phyloP scores from a whole-genome alignment of 2,888 invertebrate species.

The Nomada ruficornis region DNA sequence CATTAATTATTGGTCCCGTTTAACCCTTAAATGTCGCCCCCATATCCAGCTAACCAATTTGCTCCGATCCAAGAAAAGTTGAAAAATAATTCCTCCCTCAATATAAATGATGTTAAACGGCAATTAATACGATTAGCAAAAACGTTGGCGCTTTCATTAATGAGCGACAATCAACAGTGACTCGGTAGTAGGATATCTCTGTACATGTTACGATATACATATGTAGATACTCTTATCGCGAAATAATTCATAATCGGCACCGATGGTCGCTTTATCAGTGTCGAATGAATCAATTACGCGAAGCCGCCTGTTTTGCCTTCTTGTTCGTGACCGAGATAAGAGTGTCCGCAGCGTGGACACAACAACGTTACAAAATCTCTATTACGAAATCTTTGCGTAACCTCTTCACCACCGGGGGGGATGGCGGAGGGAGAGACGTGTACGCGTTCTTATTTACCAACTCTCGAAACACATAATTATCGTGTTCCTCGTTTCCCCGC shows the following conservation, averaged over 20 bases:
- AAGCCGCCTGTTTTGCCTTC: constrained; percentile 57
- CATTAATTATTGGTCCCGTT: too few species aligned
- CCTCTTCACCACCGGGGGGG: not conserved
- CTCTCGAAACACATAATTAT: constrained; percentile 35
- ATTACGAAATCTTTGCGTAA: constrained; percentile 77
- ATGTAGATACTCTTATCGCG: constrained; percentile 24
- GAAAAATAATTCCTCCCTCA: too few species aligned
- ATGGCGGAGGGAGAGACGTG: not conserved
- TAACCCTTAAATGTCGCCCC: too few species aligned
- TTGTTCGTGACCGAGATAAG: constrained; percentile 50
- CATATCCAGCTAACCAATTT: too few species aligned
- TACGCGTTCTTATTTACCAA: constrained; percentile 36
- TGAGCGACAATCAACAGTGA: not conserved
- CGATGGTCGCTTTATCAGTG: constrained; percentile 33
- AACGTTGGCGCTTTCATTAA: not conserved
- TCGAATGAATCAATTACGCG: constrained; percentile 65
- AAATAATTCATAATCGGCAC: constrained; percentile 62
- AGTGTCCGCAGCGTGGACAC: constrained; percentile 50
- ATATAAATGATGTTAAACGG: too few species aligned
- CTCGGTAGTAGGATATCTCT: constrained; percentile 18
- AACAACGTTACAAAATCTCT: constrained; percentile 75
- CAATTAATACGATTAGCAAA: too few species aligned
- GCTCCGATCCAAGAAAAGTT: too few species aligned
- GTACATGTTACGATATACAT: constrained; percentile 29
- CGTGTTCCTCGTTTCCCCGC: constrained; percentile 7